Conservation (phyloP, 1,140 invertebrate genomes). For the Zaprionus ornatus region DNA sequence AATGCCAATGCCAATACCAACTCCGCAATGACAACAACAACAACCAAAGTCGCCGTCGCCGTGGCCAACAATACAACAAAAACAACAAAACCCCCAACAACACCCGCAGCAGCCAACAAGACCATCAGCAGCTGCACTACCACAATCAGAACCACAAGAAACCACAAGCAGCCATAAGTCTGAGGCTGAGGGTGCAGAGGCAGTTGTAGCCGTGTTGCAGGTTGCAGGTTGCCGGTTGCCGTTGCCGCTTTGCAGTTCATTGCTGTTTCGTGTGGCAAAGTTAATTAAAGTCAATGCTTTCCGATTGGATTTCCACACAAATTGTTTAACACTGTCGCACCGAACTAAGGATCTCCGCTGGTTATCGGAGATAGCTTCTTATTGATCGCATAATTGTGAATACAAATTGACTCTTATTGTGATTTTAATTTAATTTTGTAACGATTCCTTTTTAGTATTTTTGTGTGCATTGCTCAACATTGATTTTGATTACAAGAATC, state of each 20-base stretch:
- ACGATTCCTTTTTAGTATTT: slow-evolving; percentile 33
- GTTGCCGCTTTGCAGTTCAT: neutral
- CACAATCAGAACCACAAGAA: slow-evolving; percentile 43
- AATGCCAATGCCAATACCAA: slow-evolving; percentile 42
- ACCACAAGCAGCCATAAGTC: slow-evolving; percentile 50
- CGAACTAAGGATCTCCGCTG: neutral
- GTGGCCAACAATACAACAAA: slow-evolving; percentile 18
- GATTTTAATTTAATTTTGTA: slow-evolving; percentile 41
- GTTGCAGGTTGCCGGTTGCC: neutral
- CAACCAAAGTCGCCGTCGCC: slow-evolving; percentile 52
- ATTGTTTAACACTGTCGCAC: neutral
- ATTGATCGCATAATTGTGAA: neutral
- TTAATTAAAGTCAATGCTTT: neutral
- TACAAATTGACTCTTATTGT: slow-evolving; percentile 29
- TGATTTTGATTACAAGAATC: slow-evolving; percentile 18
- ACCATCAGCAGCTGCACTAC: slow-evolving; percentile 38
- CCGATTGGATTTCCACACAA: neutral
- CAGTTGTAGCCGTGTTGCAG: neutral
- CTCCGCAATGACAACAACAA: slow-evolving; percentile 42
- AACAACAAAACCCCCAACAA: slow-evolving; percentile 4
- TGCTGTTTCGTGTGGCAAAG: neutral
- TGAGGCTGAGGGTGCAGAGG: neutral
- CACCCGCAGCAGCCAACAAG: slow-evolving; percentile 4
- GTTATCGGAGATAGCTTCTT: neutral
- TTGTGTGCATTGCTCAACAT: slow-evolving; percentile 32